Percentiles rank a stretch among this genome's conserved stretches.
Evolutionary conservation across 1,140 invertebrate species (phyloP).

Genomic region (Conus ventricosus): DNA sequence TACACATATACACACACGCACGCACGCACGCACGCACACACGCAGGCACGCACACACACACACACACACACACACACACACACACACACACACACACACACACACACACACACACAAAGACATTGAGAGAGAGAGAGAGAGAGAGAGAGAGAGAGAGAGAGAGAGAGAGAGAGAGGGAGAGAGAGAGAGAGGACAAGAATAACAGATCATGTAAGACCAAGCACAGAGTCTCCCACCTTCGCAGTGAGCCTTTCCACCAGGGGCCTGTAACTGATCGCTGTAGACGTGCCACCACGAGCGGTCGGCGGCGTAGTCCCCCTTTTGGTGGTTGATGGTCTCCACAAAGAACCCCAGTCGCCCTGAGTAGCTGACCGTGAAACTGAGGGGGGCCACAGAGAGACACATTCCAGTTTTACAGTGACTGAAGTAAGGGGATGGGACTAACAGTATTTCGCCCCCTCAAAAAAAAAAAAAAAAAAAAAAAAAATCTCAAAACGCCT

Average conservation of each 20-base stretch:
- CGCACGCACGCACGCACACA: neutral
- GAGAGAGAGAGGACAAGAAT: neutral
- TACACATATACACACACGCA: neutral
- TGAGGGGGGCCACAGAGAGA: neutral
- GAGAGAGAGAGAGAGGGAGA: neutral
- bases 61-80: neutral
- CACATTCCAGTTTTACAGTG: too few species aligned
- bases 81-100: too few species aligned
- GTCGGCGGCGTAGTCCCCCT: neutral
- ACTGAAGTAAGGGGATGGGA: too few species aligned
- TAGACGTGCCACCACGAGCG: constrained; percentile 24
- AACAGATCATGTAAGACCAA: neutral
- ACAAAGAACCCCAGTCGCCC: constrained; percentile 25
- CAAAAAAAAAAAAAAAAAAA: too few species aligned
- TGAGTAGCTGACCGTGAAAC: constrained; percentile 27
- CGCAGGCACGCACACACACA: neutral
- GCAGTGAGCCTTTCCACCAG: neutral
- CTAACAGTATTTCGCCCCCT: too few species aligned
- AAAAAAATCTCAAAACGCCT: too few species aligned
- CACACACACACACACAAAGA: too few species aligned
- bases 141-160: constrained; percentile 9
- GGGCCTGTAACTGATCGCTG: constrained; percentile 7
- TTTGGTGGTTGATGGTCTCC: constrained; percentile 14
- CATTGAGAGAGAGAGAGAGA: constrained; percentile 18
- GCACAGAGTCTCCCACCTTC: neutral